phyloP scores from a whole-genome alignment of 2,113 vertebrate species.

The Prietella phreatophila region DNA sequence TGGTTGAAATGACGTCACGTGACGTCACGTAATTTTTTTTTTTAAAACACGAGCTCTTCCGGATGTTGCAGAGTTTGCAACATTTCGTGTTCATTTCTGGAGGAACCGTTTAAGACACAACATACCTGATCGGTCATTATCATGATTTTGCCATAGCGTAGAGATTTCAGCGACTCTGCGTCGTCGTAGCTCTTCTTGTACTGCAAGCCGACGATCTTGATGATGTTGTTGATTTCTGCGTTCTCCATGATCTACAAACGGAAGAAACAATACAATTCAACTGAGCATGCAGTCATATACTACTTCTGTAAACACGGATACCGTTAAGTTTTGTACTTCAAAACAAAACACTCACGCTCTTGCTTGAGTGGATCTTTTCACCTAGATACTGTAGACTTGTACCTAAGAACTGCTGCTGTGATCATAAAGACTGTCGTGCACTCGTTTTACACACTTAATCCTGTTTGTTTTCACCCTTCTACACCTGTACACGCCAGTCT shows the following conservation, averaged over 20 bases:
- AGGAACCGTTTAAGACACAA: background rate
- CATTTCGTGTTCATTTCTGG: no score
- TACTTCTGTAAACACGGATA: background rate
- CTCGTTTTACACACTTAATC: background rate
- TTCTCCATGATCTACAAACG: slow-evolving; percentile 94
- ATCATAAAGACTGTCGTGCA: background rate
- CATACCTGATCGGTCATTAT: slow-evolving; percentile 99
- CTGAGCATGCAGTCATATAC: background rate
- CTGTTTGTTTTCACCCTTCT: background rate
- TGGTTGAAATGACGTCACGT: no score
- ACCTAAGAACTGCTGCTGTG: background rate
- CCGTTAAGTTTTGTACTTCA: background rate
- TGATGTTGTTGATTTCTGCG: slow-evolving; percentile 98
- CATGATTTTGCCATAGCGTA: slow-evolving; percentile 98
- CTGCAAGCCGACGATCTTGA: slow-evolving; percentile 97
- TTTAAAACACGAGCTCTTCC: no score
- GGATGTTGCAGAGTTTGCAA: no score
- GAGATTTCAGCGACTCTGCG: slow-evolving; percentile 86
- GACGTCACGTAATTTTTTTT: no score
- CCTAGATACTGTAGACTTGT: background rate
- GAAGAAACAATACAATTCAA: background rate
- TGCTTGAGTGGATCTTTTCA: background rate
- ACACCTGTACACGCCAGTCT: background rate
- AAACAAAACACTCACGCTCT: background rate
- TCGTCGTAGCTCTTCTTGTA: slow-evolving; percentile 99